These are phyloP conservation scores for Procambarus virginalis DNA, from an alignment of 1,140 invertebrate genomes.

Conservation along the genomic window DNA sequence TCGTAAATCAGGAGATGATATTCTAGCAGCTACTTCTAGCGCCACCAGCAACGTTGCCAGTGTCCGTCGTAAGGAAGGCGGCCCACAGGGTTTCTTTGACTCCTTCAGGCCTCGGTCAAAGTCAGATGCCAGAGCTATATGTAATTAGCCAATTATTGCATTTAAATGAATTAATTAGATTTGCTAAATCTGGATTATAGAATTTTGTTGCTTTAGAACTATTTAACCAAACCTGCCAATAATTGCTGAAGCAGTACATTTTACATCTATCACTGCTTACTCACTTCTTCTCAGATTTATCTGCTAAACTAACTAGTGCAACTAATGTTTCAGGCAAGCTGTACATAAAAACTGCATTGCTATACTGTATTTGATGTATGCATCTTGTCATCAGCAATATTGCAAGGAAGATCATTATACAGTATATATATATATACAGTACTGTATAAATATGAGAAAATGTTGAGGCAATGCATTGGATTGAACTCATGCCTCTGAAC, in stretches of 20 bases:
- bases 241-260: neutral
- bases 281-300: neutral
- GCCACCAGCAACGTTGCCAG: conserved; percentile 46
- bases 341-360: too few relatives aligned
- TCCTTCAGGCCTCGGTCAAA: conserved; percentile 88
- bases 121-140: conserved; percentile 80
- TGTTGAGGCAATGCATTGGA: too few relatives aligned
- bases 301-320: neutral
- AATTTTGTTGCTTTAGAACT: neutral
- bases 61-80: conserved; percentile 71
- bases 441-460: too few relatives aligned
- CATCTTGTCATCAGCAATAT: too few relatives aligned
- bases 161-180: neutral
- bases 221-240: neutral
- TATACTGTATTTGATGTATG: too few relatives aligned
- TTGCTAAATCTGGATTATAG: neutral
- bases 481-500: too few relatives aligned
- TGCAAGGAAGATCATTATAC: too few relatives aligned
- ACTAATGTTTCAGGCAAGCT: too few relatives aligned
- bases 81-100: conserved; percentile 79
- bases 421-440: too few relatives aligned
- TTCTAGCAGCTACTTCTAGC: conserved; percentile 68
- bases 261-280: neutral
- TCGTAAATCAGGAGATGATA: conserved; percentile 76
- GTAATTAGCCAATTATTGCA: conserved; percentile 54